Evolutionary conservation across 2,888 invertebrate species (phyloP), one percentile per base, ranked within the genome.

Genomic region (Drosophila fulvimacula): DNA sequence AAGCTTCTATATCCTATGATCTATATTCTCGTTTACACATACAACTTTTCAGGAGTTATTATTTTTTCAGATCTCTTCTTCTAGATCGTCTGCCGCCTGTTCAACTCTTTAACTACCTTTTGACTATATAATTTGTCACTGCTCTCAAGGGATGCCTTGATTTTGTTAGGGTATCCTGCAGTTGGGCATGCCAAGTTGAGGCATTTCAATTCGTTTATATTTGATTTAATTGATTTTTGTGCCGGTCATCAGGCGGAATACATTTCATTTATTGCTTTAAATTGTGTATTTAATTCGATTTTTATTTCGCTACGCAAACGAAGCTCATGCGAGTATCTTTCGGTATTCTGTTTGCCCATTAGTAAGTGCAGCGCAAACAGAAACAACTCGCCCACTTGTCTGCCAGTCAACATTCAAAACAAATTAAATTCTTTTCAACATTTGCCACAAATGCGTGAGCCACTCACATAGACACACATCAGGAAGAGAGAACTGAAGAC

Each of bases 351-450:
- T 48, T 56, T 39, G 15, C 9, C 39, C 41, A 34, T 41, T 36
- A 44, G 65, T 61, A 67, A 77, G 82, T 71, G 78, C 71, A 58
- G 38, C 46, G 58, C 69, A 79, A 69, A 79, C 59, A 78, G 39
- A 52, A 55, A 41, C 48, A 44, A n/a, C 42, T 62, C 15, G 42
- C 38, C 44, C 62, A 51, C 39, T 66, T 61, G 38, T 49, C n/a
- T 27, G 24, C 52, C 64, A 68, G 60, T 57, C 58, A 69, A 63
- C 68, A 79, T 78, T 74, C 62, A 82, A 84, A 81, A 73, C 76
- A 82, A 84, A 86, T 83, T 87, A 87, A 82, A 87, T 83, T 80
- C 76, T 62, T 73, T 66, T 62, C 71, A 62, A 61, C 66, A 67
- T 67, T 80, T 73, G 17, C 46, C 67, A 57, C 65, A 67, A 7